phyloP scores from a whole-genome alignment of 2,888 invertebrate genomes.

The Standfussiana lucernea region DNA sequence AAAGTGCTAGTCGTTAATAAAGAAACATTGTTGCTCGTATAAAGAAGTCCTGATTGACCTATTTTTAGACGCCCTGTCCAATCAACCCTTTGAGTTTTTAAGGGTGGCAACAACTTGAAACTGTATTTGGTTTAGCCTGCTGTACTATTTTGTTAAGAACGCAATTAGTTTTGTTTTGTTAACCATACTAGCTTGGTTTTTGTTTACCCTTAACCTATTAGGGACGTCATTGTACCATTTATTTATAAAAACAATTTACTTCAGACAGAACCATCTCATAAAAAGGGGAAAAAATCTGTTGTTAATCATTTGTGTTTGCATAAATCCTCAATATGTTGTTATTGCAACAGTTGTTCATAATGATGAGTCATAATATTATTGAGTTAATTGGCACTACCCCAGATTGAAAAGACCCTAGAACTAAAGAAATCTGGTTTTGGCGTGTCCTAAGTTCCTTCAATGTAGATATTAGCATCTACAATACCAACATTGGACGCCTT shows the following conservation, averaged over 20 bases:
- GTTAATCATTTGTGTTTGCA: background rate
- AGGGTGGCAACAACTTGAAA: background rate
- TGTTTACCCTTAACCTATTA: background rate
- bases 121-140: slow-evolving; percentile 2
- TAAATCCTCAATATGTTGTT: background rate
- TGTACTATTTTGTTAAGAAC: background rate
- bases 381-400: background rate
- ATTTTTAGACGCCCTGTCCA: slow-evolving; percentile 28
- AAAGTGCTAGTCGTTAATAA: too few species aligned
- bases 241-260: background rate
- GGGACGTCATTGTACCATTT: background rate
- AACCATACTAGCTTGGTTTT: background rate
- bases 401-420: background rate
- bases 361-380: background rate
- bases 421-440: background rate
- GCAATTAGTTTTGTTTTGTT: slow-evolving; percentile 13
- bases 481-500: too few species aligned
- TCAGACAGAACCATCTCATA: background rate
- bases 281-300: background rate
- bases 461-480: too few species aligned
- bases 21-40: slow-evolving; percentile 14
- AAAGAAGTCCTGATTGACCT: slow-evolving; percentile 39
- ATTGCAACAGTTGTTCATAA: background rate
- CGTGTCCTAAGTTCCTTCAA: background rate
- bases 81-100: slow-evolving; percentile 7